These are phyloP conservation scores for Aphaenogaster rudis DNA, from an alignment of 1,140 invertebrate genomes.

Conservation along the genomic window DNA sequence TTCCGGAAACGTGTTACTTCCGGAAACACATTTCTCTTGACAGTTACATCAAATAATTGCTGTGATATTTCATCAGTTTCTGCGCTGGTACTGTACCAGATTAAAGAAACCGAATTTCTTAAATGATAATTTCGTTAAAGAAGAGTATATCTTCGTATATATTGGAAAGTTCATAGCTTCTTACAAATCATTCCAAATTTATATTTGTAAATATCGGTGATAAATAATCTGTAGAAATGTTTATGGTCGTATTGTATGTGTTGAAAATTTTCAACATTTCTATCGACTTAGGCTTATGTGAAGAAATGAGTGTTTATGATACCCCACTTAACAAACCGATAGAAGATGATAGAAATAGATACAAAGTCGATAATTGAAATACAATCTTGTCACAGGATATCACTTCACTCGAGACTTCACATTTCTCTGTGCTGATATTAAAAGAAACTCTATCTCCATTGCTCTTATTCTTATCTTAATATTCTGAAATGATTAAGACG, in stretches of 20 bases:
- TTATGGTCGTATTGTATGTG: not conserved
- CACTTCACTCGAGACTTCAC: not conserved
- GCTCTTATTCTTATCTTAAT: constrained; percentile 11
- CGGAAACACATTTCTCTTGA: not conserved
- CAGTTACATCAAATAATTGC: not conserved
- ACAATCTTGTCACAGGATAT: not conserved
- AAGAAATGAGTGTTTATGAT: not conserved
- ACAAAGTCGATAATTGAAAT: not conserved
- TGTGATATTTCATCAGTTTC: not conserved
- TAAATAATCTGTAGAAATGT: not conserved
- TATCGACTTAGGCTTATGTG: not conserved
- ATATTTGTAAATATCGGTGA: not conserved
- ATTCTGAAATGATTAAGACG: not conserved
- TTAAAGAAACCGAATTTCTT: not conserved
- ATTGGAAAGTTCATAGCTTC: not conserved
- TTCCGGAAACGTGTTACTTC: constrained; percentile 7
- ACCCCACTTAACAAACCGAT: not conserved
- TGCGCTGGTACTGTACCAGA: not conserved
- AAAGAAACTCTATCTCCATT: not conserved
- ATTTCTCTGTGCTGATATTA: not conserved
- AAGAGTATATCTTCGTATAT: not conserved
- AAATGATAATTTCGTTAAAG: not conserved
- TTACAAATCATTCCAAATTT: constrained; percentile 6
- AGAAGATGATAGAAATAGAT: not conserved
- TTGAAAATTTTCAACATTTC: not conserved